These are phyloP conservation scores for Atta colombica DNA, from an alignment of 1,140 invertebrate species.

Conservation along the genomic window DNA sequence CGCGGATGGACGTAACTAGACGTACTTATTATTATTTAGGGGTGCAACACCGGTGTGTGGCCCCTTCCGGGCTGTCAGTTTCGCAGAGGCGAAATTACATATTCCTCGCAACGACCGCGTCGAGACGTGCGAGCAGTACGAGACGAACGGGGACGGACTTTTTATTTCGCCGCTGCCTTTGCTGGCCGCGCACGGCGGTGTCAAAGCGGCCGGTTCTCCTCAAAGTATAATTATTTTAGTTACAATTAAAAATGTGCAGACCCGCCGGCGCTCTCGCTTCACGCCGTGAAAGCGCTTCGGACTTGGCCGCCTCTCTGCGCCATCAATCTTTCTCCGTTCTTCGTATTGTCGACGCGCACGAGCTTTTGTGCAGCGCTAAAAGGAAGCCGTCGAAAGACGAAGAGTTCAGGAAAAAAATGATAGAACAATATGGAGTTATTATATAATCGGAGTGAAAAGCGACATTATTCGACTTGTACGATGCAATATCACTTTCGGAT, in stretches of 20 bases:
- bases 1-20: constrained; percentile 61
- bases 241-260: constrained; percentile 84
- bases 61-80: constrained; percentile 69
- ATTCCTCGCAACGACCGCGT: constrained; percentile 77
- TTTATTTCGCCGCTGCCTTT: constrained; percentile 77
- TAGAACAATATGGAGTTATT: constrained; percentile 7
- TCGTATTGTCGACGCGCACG: constrained; percentile 47
- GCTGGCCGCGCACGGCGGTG: constrained; percentile 73
- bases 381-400: constrained; percentile 29
- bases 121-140: constrained; percentile 67
- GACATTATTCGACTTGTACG: neutral
- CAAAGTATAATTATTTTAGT: constrained; percentile 86
- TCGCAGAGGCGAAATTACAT: constrained; percentile 75
- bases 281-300: constrained; percentile 67
- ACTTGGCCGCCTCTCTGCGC: constrained; percentile 65
- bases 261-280: constrained; percentile 71
- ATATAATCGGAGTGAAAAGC: neutral
- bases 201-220: constrained; percentile 82
- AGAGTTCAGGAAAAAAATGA: constrained; percentile 21
- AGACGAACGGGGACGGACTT: constrained; percentile 68
- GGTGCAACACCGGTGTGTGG: constrained; percentile 63
- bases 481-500: neutral
- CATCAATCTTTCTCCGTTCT: constrained; percentile 72
- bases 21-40: constrained; percentile 77
- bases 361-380: constrained; percentile 43